Percentiles rank a stretch among this genome's conserved stretches.
These are phyloP conservation scores for Carpatolechia fugitivella DNA, from an alignment of 2,888 invertebrate genomes.

Conservation along the genomic window DNA sequence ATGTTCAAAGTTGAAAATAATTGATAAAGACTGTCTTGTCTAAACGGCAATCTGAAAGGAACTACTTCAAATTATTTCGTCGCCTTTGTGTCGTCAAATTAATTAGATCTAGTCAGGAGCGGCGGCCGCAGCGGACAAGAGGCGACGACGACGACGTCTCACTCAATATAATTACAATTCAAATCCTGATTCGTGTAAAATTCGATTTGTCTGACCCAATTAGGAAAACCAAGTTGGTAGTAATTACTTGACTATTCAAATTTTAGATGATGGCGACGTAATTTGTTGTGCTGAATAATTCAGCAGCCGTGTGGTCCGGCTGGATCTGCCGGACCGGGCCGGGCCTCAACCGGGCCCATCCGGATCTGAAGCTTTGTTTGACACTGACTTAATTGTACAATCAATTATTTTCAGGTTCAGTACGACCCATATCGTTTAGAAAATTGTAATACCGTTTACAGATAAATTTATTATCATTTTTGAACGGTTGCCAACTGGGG, in stretches of 20 bases:
- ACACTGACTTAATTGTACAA: constrained; percentile 9
- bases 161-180: constrained; percentile 11
- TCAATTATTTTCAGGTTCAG: neutral
- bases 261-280: constrained; percentile 40
- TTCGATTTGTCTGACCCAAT: constrained; percentile 28
- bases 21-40: no score
- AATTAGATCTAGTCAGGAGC: neutral
- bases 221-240: constrained; percentile 25
- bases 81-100: constrained; percentile 1
- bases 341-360: neutral
- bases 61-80: neutral
- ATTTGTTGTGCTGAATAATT: constrained; percentile 52
- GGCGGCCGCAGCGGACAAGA: neutral
- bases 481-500: neutral
- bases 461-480: neutral
- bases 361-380: neutral
- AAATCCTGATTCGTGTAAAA: constrained; percentile 16
- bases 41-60: neutral
- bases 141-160: no score
- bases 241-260: constrained; percentile 40
- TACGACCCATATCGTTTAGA: neutral
- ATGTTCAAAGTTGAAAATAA: neutral
- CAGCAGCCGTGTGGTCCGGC: constrained; percentile 25
- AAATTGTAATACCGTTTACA: neutral
- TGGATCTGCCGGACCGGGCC: neutral